Evolutionary conservation across 2,888 invertebrate genomes (phyloP).

Genomic region (Xestia c-nigrum): DNA sequence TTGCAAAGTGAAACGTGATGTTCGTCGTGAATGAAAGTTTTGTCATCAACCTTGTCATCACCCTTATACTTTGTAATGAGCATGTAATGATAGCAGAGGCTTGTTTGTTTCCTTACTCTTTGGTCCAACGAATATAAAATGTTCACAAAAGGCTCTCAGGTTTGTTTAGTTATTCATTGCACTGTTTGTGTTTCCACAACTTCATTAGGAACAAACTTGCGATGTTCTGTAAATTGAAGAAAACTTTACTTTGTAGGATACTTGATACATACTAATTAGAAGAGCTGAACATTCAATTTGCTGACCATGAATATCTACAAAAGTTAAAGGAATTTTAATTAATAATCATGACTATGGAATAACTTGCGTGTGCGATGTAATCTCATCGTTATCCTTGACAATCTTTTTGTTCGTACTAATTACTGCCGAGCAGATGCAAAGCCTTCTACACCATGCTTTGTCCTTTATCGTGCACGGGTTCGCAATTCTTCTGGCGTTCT

Average conservation of each 20-base stretch:
- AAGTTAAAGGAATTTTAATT: slow-evolving; percentile 22
- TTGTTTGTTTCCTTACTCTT: slow-evolving; percentile 29
- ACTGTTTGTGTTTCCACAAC: slow-evolving; percentile 32
- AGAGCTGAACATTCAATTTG: slow-evolving; percentile 19
- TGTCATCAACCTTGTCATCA: slow-evolving; percentile 44
- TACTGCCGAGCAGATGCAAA: slow-evolving; percentile 6
- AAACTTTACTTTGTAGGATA: slow-evolving; percentile 3
- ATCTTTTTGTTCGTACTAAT: slow-evolving; percentile 34
- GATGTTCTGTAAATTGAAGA: slow-evolving; percentile 27
- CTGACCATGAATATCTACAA: not conserved
- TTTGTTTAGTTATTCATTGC: slow-evolving; percentile 36
- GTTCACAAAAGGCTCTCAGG: not conserved
- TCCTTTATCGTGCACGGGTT: slow-evolving; percentile 19
- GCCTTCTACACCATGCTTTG: slow-evolving; percentile 22
- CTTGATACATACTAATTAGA: slow-evolving; percentile 31
- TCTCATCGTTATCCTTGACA: not conserved
- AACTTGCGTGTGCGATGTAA: slow-evolving; percentile 1
- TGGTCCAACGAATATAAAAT: not conserved
- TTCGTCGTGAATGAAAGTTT: slow-evolving; percentile 60
- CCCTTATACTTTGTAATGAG: slow-evolving; percentile 51
- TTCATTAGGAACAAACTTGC: slow-evolving; percentile 33
- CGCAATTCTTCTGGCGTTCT: slow-evolving; percentile 9
- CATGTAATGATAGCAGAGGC: slow-evolving; percentile 49
- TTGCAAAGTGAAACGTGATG: slow-evolving; percentile 61
- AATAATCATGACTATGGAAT: slow-evolving; percentile 13